These are phyloP conservation scores for Arctia plantaginis DNA, from an alignment of 2,888 invertebrate genomes.

Conservation along the genomic window DNA sequence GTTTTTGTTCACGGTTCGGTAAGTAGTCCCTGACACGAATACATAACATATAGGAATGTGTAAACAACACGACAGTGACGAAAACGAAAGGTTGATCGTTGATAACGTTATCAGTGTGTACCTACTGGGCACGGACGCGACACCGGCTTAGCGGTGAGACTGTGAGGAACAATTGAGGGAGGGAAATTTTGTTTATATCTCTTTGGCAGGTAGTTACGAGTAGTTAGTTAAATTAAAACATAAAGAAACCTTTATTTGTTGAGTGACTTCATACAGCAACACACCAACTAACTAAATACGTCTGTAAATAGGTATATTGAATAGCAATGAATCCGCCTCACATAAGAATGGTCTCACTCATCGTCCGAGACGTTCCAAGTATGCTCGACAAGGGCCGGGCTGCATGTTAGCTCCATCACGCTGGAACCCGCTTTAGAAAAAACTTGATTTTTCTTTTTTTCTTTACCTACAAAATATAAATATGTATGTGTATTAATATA, in stretches of 20 bases:
- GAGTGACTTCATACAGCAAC: background rate
- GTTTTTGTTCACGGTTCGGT: constrained; percentile 1
- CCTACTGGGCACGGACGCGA: background rate
- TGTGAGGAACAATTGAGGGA: background rate
- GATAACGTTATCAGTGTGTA: constrained; percentile 6
- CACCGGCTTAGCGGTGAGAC: background rate
- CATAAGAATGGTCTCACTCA: no score
- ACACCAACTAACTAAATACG: background rate
- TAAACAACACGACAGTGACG: background rate
- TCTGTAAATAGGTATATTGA: background rate
- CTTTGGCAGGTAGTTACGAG: background rate
- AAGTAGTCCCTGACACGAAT: constrained; percentile 8
- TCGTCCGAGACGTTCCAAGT: no score
- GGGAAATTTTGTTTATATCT: background rate
- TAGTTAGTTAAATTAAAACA: background rate
- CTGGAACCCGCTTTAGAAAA: no score
- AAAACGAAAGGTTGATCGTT: background rate
- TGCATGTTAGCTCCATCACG: no score
- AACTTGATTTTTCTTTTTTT: no score
- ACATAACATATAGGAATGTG: background rate
- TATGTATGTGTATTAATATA: no score
- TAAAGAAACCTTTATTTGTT: background rate
- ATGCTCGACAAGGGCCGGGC: no score
- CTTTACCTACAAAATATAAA: no score
- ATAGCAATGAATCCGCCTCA: no score